phyloP scores from a whole-genome alignment of 2,888 invertebrate genomes.

The Rhabditoides inermis region DNA sequence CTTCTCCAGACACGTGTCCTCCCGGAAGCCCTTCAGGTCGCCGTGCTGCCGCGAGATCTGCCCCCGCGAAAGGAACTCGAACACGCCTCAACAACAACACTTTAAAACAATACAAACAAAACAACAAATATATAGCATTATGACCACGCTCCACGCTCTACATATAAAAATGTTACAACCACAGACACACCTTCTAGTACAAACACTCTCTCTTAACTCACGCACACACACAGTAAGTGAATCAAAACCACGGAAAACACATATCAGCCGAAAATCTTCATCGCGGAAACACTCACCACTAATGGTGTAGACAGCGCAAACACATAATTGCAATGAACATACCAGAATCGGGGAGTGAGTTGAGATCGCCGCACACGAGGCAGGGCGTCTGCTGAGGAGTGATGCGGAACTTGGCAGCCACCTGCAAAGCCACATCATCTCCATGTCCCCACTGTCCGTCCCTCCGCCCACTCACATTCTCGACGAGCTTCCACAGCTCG shows the following conservation, averaged over 20 bases:
- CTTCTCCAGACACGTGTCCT: conserved; percentile 39
- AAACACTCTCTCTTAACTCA: not conserved
- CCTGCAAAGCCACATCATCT: conserved; percentile 54
- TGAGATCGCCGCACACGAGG: conserved; percentile 91
- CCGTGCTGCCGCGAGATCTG: conserved; percentile 81
- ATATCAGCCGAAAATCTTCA: no score
- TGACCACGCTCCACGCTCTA: no score
- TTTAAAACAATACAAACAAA: not conserved
- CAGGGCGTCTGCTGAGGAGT: conserved; percentile 73
- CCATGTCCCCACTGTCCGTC: not conserved
- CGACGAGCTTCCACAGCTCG: conserved; percentile 77
- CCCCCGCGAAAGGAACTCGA: conserved; percentile 85
- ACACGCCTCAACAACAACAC: conserved; percentile 67
- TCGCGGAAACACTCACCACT: no score
- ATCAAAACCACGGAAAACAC: not conserved
- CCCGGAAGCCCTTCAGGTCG: conserved; percentile 81
- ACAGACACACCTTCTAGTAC: not conserved
- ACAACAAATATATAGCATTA: not conserved
- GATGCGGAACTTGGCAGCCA: conserved; percentile 68
- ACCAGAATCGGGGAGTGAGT: conserved; percentile 92
- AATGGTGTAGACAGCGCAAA: no score
- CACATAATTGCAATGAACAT: conserved; percentile 3
- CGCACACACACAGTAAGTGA: not conserved
- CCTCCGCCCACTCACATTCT: conserved; percentile 55
- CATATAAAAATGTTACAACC: not conserved